These are phyloP conservation scores for Hetaerina americana DNA, from an alignment of 1,140 invertebrate genomes.

Conservation along the genomic window DNA sequence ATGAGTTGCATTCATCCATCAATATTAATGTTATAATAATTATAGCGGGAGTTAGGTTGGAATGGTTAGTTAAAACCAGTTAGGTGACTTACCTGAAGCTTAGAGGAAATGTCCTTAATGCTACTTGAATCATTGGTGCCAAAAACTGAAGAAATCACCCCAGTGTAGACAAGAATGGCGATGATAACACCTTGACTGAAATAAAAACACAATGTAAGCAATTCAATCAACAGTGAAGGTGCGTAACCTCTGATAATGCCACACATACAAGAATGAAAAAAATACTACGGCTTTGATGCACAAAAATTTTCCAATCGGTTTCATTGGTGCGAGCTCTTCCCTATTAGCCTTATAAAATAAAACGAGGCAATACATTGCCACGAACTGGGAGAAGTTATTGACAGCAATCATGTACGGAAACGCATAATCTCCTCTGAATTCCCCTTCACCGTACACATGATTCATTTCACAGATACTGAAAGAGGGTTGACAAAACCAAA, in stretches of 20 bases:
- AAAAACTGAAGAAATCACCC: conserved; percentile 57
- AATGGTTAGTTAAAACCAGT: too few species aligned
- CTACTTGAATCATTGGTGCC: conserved; percentile 46
- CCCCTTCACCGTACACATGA: conserved; percentile 79
- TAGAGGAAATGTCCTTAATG: conserved; percentile 55
- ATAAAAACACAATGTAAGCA: conserved; percentile 18
- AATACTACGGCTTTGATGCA: conserved; percentile 97
- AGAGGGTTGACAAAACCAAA: conserved; percentile 14
- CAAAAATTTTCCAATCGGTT: conserved; percentile 89
- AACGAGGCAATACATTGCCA: conserved; percentile 92
- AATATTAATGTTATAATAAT: too few species aligned
- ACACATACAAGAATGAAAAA: conserved; percentile 92
- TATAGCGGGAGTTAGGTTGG: too few species aligned
- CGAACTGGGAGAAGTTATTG: conserved; percentile 90
- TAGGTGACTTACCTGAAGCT: conserved; percentile 55
- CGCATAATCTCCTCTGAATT: conserved; percentile 68
- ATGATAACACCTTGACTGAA: conserved; percentile 86
- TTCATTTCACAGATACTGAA: conserved; percentile 70
- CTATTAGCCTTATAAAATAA: conserved; percentile 85
- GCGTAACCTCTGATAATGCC: neutral
- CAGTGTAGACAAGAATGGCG: conserved; percentile 67
- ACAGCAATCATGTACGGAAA: conserved; percentile 83
- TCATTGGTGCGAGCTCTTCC: conserved; percentile 77
- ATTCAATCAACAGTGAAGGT: neutral
- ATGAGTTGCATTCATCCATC: too few species aligned